Base-by-base conservation (phyloP, 1,140 invertebrate species). In the Hermetia illucens region DNA sequence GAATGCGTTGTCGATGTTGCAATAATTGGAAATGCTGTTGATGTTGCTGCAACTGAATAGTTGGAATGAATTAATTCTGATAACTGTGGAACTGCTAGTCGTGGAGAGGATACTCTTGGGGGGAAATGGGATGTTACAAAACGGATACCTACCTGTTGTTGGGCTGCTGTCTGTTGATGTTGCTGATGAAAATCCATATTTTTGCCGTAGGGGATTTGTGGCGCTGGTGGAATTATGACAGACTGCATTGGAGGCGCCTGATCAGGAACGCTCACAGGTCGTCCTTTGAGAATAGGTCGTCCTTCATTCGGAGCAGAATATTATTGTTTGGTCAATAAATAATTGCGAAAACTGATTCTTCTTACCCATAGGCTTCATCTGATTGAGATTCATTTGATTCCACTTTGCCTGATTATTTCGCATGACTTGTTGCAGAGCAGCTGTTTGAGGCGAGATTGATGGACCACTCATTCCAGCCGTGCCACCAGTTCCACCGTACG, bases 251-350 rank as follows among this genome's bases (percentile, higher is more conserved):
- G 29, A 18, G n/a, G n/a, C n/a, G 29, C 44, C 41, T 43, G 47
- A 1, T 49, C 32, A n/a, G 41, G 36, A 32, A n/a, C n/a, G n/a
- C n/a, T n/a, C n/a, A n/a, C n/a, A n/a, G n/a, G n/a, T n/a, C n/a
- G 19, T 12, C 54, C 56, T 39, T 60, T 60, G 2, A 60, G 38
- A 35, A 60, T 60, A 6, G 57, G 57, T 5, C 57, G 52, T 31
- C 56, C 53, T 56, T 8, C 18, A 19, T 16, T 13, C n/a, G 9
- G 22, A 18, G 12, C 12, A 35, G 21, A 39, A 44, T 21, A 31
- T 5, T n/a, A 39, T 15, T 18, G 8, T 19, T 19, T 2, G 21
- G 25, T 36, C 4, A 24, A 3, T 2, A 16, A 36, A 24, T 9
- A 24, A 22, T 36, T 13, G 9, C 5, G 31, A 20, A 12, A 3